Base-by-base conservation (phyloP, 1,140 invertebrate species). In the Prorops nasuta region DNA sequence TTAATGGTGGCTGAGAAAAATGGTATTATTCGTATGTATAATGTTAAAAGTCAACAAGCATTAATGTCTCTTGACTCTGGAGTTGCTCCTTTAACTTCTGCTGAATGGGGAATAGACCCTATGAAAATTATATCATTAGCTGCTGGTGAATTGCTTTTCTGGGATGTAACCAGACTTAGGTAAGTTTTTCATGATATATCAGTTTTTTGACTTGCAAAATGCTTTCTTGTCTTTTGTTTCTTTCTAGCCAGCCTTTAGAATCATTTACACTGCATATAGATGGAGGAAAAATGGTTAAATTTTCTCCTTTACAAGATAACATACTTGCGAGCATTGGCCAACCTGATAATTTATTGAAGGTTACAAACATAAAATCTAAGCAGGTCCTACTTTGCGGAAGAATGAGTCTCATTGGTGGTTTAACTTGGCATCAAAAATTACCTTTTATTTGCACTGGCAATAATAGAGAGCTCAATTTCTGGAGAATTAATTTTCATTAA, bases 1-100 rank as follows among this genome's bases (percentile, higher is more conserved):
- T 74, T 91, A 14, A 67, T 91, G 34, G 86, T 91, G 6, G 88
- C 84, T 16, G 87, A 90, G 64, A 90, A 89, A 60, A 83, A 83
- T 60, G 88, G 88, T 36, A 66, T 85, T 0, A 83, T 91, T 47
- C 81, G 84, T 39, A 80, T 91, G 66, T 90, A 88, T 57, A 89
- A 88, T 71, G 77, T 87, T 9, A 76, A 79, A 57, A 83, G 80
- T 46, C 83, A 86, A 53, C 82, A 84, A 56, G 83, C 86, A 9
- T 83, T 90, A 35, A 78, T 89, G 64, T 89, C 87, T 0, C 71
- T 90, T 6, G 85, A 88, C 61, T 80, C 85, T 38, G 79, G 81
- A 9, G 79, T 81, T 48, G 72, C 80, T 34, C 83, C 88, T 3
- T 64, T 89, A 2, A 79, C 81, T 61, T 77, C 81, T n/a, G 83